These are phyloP conservation scores for Podotricha telesiphe DNA, from an alignment of 2,888 invertebrate species.

Conservation along the genomic window DNA sequence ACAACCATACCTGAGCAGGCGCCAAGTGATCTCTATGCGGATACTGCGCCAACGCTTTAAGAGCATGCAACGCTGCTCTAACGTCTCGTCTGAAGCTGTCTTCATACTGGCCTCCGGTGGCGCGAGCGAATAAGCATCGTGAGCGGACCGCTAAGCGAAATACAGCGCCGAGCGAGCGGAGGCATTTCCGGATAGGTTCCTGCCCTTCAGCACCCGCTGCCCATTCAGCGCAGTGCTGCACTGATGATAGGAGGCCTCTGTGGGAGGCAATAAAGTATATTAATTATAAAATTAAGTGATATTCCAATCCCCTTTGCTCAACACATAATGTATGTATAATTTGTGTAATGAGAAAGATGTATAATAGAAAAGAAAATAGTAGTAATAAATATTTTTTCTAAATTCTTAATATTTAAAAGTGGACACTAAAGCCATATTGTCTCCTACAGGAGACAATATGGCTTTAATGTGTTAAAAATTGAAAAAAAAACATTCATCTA, in stretches of 20 bases:
- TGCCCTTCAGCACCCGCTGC: slow-evolving; percentile 93
- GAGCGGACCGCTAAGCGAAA: slow-evolving; percentile 97
- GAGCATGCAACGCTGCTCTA: slow-evolving; percentile 89
- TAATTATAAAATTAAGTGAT: no score
- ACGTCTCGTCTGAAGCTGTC: slow-evolving; percentile 93
- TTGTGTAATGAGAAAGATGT: no score
- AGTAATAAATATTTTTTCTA: no score
- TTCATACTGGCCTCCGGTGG: slow-evolving; percentile 94
- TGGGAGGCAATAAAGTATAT: background rate
- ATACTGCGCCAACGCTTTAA: slow-evolving; percentile 88
- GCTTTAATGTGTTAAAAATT: no score
- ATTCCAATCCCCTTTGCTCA: no score
- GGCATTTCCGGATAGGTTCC: slow-evolving; percentile 94
- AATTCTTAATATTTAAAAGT: no score
- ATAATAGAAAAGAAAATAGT: no score
- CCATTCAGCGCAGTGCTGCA: slow-evolving; percentile 95
- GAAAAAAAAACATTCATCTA: no score
- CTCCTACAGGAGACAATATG: no score
- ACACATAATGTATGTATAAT: no score
- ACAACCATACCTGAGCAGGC: slow-evolving; percentile 86
- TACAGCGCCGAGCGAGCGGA: slow-evolving; percentile 95
- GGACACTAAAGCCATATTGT: no score
- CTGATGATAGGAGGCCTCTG: slow-evolving; percentile 93
- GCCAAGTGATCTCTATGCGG: slow-evolving; percentile 89
- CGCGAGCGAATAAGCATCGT: slow-evolving; percentile 90